These are phyloP conservation scores for Lutjanus erythropterus DNA, from an alignment of 2,113 vertebrate species.

Conservation along the genomic window DNA sequence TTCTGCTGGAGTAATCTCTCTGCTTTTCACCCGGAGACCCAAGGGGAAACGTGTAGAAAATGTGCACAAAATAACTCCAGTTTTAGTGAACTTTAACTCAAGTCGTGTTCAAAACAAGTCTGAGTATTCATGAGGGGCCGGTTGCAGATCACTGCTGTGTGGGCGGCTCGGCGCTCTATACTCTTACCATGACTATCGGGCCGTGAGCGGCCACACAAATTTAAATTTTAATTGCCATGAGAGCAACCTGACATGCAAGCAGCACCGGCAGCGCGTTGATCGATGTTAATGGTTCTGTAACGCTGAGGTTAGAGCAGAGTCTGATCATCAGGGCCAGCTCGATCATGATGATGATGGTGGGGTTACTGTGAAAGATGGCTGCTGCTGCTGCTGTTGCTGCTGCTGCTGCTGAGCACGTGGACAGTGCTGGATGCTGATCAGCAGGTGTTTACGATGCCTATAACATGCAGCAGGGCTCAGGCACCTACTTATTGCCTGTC, in stretches of 20 bases:
- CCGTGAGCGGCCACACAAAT: conserved; percentile 40
- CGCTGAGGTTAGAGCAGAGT: conserved; percentile 30
- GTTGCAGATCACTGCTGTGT: conserved; percentile 38
- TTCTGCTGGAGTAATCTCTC: conserved; percentile 27
- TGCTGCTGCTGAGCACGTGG: not conserved
- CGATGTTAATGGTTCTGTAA: conserved; percentile 49
- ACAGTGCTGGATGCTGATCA: conserved; percentile 50
- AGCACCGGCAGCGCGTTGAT: conserved; percentile 45
- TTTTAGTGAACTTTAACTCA: conserved; percentile 39
- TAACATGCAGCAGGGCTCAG: conserved; percentile 28
- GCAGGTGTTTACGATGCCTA: conserved; percentile 58
- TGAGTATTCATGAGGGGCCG: conserved; percentile 46
- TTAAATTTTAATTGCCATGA: conserved; percentile 46
- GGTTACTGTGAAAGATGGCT: conserved; percentile 27
- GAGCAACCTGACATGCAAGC: conserved; percentile 22
- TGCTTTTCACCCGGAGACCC: conserved; percentile 29
- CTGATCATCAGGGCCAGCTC: conserved; percentile 33
- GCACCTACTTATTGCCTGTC: conserved; percentile 36
- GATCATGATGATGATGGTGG: not conserved
- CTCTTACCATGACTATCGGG: conserved; percentile 22
- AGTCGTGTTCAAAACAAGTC: conserved; percentile 36
- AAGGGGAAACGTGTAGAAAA: not conserved
- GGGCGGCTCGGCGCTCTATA: conserved; percentile 24
- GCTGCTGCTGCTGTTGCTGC: conserved; percentile 6
- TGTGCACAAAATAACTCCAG: conserved; percentile 28